Conservation (phyloP, 2,797 vertebrate species). For the Fringilla coelebs region DNA sequence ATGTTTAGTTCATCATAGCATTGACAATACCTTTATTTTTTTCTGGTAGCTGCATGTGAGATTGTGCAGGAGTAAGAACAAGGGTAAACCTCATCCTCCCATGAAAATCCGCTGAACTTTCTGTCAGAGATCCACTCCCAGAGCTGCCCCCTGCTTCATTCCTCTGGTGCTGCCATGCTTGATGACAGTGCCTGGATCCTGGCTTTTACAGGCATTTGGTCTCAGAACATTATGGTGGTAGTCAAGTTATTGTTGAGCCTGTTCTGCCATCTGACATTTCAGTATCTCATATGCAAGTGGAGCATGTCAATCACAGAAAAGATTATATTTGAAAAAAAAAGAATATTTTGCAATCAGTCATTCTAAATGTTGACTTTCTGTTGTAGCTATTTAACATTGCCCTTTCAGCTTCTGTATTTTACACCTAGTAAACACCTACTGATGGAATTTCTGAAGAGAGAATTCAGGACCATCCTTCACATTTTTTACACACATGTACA, state of each 20-base stretch:
- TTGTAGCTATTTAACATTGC: background rate
- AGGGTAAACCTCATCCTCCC: accelerated
- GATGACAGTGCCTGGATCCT: background rate
- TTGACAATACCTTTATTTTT: background rate
- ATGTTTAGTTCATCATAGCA: background rate
- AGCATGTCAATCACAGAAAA: background rate
- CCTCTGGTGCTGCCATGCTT: background rate
- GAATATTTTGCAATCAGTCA: background rate
- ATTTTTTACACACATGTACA: background rate
- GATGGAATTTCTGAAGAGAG: background rate
- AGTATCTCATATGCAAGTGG: background rate
- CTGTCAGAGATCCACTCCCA: background rate
- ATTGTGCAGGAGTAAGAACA: background rate
- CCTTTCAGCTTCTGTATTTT: background rate
- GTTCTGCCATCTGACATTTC: background rate
- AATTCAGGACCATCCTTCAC: background rate
- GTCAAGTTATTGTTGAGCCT: background rate
- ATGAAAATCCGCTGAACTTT: background rate
- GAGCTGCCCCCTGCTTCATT: background rate
- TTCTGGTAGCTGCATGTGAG: background rate
- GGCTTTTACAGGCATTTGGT: background rate
- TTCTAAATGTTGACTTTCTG: background rate
- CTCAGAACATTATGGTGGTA: background rate
- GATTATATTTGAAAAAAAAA: background rate
- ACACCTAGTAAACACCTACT: background rate